Percentiles rank a stretch among this genome's conserved stretches.
These are phyloP conservation scores for Lordiphosa stackelbergi DNA, from an alignment of 1,140 invertebrate species.

Conservation along the genomic window DNA sequence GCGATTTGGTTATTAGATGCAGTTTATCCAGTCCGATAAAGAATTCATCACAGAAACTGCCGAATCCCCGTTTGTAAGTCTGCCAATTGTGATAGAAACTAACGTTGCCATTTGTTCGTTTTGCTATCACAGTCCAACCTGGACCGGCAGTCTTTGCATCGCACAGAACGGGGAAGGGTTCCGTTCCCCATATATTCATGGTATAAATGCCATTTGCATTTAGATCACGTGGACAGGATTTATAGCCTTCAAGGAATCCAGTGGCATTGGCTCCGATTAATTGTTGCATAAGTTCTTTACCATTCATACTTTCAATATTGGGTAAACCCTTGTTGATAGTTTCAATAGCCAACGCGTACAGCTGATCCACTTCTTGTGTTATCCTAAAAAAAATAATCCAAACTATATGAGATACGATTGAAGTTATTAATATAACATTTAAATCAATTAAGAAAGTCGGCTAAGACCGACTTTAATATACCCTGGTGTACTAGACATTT, in stretches of 20 bases:
- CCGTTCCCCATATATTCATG: neutral
- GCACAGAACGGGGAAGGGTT: neutral
- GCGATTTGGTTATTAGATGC: neutral
- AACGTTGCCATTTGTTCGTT: neutral
- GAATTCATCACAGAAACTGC: neutral
- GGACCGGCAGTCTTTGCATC: conserved; percentile 1
- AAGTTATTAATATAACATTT: too few species aligned
- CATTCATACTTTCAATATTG: too few species aligned
- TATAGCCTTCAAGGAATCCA: neutral
- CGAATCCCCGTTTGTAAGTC: conserved; percentile 1
- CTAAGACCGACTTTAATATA: too few species aligned
- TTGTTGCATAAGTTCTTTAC: too few species aligned
- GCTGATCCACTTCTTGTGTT: too few species aligned
- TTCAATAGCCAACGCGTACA: too few species aligned
- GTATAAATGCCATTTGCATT: neutral
- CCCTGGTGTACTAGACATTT: too few species aligned
- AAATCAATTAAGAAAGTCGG: too few species aligned
- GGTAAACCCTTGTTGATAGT: too few species aligned
- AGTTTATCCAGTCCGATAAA: conserved; percentile 8
- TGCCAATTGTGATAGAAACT: neutral
- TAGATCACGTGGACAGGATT: neutral
- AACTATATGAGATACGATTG: too few species aligned
- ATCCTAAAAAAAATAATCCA: too few species aligned
- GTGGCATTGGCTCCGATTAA: neutral
- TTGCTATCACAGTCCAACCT: conserved; percentile 7